Percentiles rank a stretch among this genome's conserved stretches.
phyloP scores from a whole-genome alignment of 2,113 vertebrate genomes.

The Caranx ignobilis region DNA sequence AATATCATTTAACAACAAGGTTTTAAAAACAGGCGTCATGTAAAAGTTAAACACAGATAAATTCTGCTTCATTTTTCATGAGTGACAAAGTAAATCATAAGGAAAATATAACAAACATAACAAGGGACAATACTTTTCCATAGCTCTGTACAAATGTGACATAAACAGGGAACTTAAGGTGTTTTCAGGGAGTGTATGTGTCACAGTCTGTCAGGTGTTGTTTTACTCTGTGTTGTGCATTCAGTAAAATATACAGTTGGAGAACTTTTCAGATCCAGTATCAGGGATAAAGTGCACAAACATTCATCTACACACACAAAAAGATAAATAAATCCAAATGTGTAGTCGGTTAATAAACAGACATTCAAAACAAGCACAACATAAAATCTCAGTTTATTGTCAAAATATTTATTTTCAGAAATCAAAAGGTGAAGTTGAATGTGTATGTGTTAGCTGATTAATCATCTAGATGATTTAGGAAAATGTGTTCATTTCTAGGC shows the following conservation, averaged over 20 bases:
- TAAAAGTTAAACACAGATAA: background rate
- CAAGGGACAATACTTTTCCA: background rate
- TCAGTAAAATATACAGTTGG: background rate
- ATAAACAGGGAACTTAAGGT: background rate
- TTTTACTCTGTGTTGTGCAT: background rate
- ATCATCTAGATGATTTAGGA: too few relatives aligned
- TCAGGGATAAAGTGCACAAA: background rate
- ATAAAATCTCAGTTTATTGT: background rate
- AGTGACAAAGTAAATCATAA: background rate
- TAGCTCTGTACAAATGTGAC: background rate
- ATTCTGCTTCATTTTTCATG: background rate
- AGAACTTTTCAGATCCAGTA: background rate
- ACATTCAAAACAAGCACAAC: background rate
- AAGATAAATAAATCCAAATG: background rate
- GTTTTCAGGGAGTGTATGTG: too few relatives aligned
- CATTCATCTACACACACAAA: background rate
- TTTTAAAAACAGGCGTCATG: slow-evolving; percentile 4
- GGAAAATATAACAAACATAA: background rate
- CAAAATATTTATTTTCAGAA: background rate
- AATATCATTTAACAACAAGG: background rate
- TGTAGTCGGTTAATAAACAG: background rate
- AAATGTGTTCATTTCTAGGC: background rate
- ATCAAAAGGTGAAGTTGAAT: background rate
- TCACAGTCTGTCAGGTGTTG: background rate
- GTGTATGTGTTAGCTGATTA: too few relatives aligned